Evolutionary conservation across 1,140 invertebrate genomes (phyloP).

Genomic region (Ctenoplectra terminalis): DNA sequence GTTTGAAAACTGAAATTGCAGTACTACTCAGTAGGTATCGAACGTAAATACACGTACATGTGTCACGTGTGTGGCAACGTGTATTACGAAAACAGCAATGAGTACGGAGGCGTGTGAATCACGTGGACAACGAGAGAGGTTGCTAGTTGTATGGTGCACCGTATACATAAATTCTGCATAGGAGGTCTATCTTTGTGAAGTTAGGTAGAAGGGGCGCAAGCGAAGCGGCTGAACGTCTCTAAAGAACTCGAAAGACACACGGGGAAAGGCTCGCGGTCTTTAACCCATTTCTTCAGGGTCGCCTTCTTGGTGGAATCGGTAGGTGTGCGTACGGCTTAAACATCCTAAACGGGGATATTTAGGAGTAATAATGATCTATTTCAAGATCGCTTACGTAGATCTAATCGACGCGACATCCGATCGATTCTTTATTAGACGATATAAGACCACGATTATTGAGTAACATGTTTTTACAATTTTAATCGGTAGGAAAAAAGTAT

Average conservation of each 20-base stretch:
- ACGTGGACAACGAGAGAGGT: slow-evolving; percentile 10
- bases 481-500: neutral
- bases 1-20: too few relatives aligned
- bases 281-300: slow-evolving; percentile 50
- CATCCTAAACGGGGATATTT: neutral
- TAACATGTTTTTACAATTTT: neutral
- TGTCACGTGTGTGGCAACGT: slow-evolving; percentile 6
- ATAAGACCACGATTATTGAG: neutral
- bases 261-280: slow-evolving; percentile 43
- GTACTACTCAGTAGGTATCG: neutral
- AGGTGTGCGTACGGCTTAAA: neutral
- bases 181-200: neutral
- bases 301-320: neutral
- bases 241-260: slow-evolving; percentile 14
- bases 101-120: slow-evolving; percentile 4
- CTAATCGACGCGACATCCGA: neutral
- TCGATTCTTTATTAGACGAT: neutral
- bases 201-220: neutral
- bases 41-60: neutral
- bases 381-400: neutral
- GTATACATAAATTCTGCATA: slow-evolving; percentile 5
- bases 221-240: neutral
- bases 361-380: neutral
- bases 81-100: slow-evolving; percentile 29
- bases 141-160: neutral